These are phyloP conservation scores for Prenolepis imparis DNA, from an alignment of 2,888 invertebrate species.

Conservation along the genomic window DNA sequence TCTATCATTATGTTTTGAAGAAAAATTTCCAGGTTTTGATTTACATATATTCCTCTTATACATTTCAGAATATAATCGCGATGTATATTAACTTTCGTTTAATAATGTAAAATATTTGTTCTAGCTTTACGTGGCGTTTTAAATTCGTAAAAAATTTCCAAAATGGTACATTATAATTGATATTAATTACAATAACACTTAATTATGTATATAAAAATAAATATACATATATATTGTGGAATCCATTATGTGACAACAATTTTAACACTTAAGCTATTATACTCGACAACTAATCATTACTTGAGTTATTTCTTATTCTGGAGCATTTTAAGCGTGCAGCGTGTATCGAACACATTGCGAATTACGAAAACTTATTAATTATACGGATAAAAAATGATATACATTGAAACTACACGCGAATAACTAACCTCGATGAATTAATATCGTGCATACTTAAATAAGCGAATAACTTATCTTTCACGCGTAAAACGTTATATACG, in stretches of 20 bases:
- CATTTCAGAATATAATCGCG: neutral
- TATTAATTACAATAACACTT: neutral
- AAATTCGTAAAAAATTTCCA: neutral
- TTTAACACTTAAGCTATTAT: neutral
- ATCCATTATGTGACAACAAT: neutral
- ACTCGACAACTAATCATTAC: neutral
- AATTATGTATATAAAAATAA: neutral
- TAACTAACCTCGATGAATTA: slow-evolving; percentile 4
- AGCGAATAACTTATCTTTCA: slow-evolving; percentile 34
- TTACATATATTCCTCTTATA: neutral
- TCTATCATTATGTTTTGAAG: neutral
- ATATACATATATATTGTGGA: neutral
- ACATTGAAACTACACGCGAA: slow-evolving; percentile 29
- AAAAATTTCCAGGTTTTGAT: neutral
- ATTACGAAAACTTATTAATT: slow-evolving; percentile 64
- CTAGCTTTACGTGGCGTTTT: neutral
- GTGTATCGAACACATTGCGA: slow-evolving; percentile 40
- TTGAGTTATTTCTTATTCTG: neutral
- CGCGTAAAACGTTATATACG: neutral
- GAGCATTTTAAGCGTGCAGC: neutral
- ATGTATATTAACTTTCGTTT: neutral
- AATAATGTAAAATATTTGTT: neutral
- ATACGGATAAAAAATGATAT: slow-evolving; percentile 43
- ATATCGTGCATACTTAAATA: neutral
- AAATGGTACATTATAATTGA: neutral